Percentiles rank a stretch among this genome's conserved stretches.
Conservation (phyloP, 2,888 invertebrate genomes). For the Branchipolynoe longqiensis region DNA sequence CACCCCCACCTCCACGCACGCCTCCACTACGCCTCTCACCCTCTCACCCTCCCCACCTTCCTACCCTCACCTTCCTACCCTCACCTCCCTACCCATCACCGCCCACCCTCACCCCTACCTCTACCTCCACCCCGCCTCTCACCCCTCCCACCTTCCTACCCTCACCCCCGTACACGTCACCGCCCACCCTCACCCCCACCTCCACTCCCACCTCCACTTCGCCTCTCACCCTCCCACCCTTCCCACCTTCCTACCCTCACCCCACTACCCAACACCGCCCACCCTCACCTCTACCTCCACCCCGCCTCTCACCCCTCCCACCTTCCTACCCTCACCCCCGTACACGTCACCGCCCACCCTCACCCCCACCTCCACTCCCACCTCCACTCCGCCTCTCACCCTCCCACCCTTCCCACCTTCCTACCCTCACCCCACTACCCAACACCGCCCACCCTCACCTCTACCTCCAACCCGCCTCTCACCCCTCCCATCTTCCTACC, state of each 20-base stretch:
- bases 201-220: not conserved
- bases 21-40: too few relatives aligned
- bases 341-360: not conserved
- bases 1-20: too few relatives aligned
- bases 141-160: too few relatives aligned
- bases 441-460: not conserved
- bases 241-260: not conserved
- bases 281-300: not conserved
- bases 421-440: not conserved
- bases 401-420: not conserved
- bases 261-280: not conserved
- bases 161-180: too few relatives aligned
- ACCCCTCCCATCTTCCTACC: not conserved
- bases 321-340: too few relatives aligned
- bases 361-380: not conserved
- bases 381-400: not conserved
- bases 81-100: too few relatives aligned
- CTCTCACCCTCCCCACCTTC: too few relatives aligned
- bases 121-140: too few relatives aligned
- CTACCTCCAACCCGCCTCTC: not conserved
- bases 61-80: too few relatives aligned
- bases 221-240: not conserved
- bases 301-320: not conserved
- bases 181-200: too few relatives aligned
- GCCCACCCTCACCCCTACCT: too few relatives aligned